phyloP scores from a whole-genome alignment of 2,113 vertebrate genomes.

The Pterophyllum scalare region DNA sequence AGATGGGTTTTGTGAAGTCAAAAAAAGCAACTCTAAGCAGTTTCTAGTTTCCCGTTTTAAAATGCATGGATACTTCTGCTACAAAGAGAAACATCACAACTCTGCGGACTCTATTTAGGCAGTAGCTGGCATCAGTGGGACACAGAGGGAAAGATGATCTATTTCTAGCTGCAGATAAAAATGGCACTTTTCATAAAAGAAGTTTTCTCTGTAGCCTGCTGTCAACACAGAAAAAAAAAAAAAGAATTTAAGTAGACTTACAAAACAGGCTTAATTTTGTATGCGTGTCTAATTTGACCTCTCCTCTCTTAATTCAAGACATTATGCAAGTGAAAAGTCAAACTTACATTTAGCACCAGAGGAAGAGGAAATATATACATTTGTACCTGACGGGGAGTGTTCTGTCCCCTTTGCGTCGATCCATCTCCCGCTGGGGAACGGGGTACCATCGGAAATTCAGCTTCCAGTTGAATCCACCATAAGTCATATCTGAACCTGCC shows the following conservation, averaged over 20 bases:
- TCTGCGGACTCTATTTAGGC: constrained; percentile 18
- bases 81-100: constrained; percentile 17
- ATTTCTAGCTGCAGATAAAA: constrained; percentile 54
- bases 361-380: background rate
- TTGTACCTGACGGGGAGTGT: constrained; percentile 93
- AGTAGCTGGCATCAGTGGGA: constrained; percentile 12
- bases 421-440: constrained; percentile 97
- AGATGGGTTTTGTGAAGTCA: constrained; percentile 25
- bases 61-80: background rate
- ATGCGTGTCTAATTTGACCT: background rate
- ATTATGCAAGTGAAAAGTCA: background rate
- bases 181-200: background rate
- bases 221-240: background rate
- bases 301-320: background rate
- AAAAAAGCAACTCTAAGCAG: constrained; percentile 25
- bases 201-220: constrained; percentile 1
- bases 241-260: background rate
- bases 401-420: constrained; percentile 95
- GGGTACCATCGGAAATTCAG: constrained; percentile 99
- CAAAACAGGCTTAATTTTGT: background rate
- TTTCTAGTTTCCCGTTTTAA: constrained; percentile 24
- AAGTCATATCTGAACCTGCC: constrained; percentile 99
- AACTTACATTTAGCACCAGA: background rate
- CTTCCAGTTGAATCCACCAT: constrained; percentile 98
- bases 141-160: constrained; percentile 27